These are phyloP conservation scores for Esox niger DNA, from an alignment of 2,113 vertebrate species.

Conservation along the genomic window DNA sequence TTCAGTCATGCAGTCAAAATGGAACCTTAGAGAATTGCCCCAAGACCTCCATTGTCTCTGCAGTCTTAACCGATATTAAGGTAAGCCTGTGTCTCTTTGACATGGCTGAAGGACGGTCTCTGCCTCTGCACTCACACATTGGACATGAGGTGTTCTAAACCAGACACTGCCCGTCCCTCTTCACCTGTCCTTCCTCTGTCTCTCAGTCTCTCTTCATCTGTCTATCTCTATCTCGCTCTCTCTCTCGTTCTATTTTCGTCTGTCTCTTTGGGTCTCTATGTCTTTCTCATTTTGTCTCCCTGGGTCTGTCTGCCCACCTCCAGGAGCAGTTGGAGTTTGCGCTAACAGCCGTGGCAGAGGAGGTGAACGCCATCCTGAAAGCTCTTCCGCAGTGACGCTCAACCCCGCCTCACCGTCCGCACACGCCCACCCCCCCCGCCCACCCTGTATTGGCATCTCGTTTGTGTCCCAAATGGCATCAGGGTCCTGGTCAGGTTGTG, in stretches of 20 bases:
- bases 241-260: conserved; percentile 4
- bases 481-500: too few species aligned
- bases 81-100: background rate
- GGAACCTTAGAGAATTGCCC: background rate
- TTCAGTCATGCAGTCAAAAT: background rate
- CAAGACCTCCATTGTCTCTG: background rate
- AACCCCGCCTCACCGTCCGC: conserved; percentile 29
- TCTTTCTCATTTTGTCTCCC: conserved; percentile 25
- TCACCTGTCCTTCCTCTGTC: background rate
- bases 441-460: conserved; percentile 54
- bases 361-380: conserved; percentile 78
- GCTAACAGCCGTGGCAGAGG: conserved; percentile 76
- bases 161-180: background rate
- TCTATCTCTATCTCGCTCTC: background rate
- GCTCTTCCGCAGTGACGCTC: conserved; percentile 66
- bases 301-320: too few species aligned
- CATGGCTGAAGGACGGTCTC: background rate
- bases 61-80: background rate
- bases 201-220: conserved; percentile 7
- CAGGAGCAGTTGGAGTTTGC: conserved; percentile 79
- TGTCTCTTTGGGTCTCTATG: background rate
- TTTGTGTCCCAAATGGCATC: too few species aligned
- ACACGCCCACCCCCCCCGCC: conserved; percentile 56
- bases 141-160: background rate
- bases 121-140: background rate